Percentiles rank a stretch among this genome's conserved stretches.
Evolutionary conservation across 2,797 vertebrate species (phyloP).

Genomic region (Antennarius maculatus): DNA sequence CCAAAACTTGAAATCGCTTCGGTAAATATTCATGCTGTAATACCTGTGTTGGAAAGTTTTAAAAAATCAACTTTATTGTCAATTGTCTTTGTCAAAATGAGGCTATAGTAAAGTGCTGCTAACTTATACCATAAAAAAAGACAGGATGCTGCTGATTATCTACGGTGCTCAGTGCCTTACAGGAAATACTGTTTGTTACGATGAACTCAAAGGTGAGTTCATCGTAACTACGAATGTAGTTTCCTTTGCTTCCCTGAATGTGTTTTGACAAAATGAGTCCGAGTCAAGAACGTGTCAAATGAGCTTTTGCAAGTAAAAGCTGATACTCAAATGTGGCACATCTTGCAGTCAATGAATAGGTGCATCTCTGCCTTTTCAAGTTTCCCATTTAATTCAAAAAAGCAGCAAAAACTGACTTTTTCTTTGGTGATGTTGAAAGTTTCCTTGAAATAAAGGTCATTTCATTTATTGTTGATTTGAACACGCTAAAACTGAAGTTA

Average conservation of each 20-base stretch:
- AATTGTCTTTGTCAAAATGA: no score
- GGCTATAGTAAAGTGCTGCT: slow-evolving; percentile 1
- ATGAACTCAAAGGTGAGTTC: not conserved
- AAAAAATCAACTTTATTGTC: no score
- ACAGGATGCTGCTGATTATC: not conserved
- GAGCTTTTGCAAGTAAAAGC: slow-evolving; percentile 2
- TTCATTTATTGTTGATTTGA: no score
- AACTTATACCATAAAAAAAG: no score
- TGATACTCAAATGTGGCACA: slow-evolving; percentile 2
- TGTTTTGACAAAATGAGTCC: slow-evolving; percentile 5
- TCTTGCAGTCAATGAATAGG: not conserved
- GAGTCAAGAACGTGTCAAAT: slow-evolving; percentile 11
- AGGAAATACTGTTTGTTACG: slow-evolving; percentile 1
- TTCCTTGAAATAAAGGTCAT: not conserved
- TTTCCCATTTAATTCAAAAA: not conserved
- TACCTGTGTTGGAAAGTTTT: not conserved
- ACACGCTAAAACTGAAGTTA: no score
- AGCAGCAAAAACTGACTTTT: not conserved
- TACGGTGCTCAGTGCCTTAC: not conserved
- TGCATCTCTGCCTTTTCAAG: not conserved
- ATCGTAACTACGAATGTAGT: no score
- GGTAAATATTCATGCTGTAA: not conserved
- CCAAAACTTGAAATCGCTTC: not conserved
- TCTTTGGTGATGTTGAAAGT: not conserved
- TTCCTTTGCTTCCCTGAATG: no score